Conservation (phyloP, 2,113 vertebrate species). For the Seriola quinqueradiata region DNA sequence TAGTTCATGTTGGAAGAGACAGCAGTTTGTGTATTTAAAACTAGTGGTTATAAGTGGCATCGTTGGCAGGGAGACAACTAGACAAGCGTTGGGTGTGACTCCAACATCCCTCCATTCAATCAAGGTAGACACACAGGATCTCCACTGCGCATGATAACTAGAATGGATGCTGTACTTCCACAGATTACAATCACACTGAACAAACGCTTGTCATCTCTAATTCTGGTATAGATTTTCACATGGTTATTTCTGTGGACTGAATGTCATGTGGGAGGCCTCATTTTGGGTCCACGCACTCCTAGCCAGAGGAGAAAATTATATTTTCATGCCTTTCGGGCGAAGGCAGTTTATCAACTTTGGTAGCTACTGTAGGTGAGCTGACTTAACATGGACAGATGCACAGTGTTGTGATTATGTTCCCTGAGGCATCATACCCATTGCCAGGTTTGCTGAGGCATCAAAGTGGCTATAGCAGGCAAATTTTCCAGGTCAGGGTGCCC, state of each 20-base stretch:
- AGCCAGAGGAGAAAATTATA: conserved; percentile 25
- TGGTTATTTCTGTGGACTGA: conserved; percentile 4
- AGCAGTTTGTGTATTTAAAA: not conserved
- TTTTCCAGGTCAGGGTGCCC: conserved; percentile 62
- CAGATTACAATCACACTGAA: not conserved
- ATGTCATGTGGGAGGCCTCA: not conserved
- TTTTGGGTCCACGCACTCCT: not conserved
- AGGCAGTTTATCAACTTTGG: conserved; percentile 26
- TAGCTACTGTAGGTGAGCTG: conserved; percentile 32
- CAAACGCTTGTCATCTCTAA: not conserved
- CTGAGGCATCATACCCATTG: conserved; percentile 36
- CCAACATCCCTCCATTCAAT: not conserved
- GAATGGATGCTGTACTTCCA: not conserved
- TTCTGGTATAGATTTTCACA: not conserved
- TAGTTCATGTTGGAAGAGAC: not conserved
- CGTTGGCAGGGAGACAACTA: not conserved
- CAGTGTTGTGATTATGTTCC: conserved; percentile 51
- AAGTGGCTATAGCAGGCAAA: conserved; percentile 53
- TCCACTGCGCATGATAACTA: not conserved
- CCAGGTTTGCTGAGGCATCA: conserved; percentile 54
- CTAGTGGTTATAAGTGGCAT: not conserved
- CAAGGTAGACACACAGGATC: not conserved
- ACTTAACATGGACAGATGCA: conserved; percentile 54
- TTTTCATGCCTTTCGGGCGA: conserved; percentile 22
- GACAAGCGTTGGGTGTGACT: not conserved